A percentile compares a stretch with the other conserved stretches of the same genome.
phyloP scores from a whole-genome alignment of 2,113 vertebrate genomes.

The Orycteropus afer region DNA sequence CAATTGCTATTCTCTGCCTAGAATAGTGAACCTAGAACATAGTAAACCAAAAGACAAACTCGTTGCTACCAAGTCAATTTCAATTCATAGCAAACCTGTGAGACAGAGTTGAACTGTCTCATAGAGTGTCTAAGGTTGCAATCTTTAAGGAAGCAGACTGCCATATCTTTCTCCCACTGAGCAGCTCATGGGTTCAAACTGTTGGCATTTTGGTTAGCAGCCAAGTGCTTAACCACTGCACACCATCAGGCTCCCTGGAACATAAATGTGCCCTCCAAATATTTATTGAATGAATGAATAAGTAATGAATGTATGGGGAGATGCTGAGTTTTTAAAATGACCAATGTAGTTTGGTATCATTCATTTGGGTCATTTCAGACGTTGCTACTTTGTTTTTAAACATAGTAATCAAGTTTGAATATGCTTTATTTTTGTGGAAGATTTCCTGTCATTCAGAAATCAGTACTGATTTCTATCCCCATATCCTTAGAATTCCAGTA shows the following conservation, averaged over 20 bases:
- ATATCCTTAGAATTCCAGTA: constrained; percentile 18
- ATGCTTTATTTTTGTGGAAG: constrained; percentile 32
- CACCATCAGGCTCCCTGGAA: not conserved
- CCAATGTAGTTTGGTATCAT: constrained; percentile 13
- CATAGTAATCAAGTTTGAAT: not conserved
- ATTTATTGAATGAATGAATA: not conserved
- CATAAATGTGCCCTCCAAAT: not conserved
- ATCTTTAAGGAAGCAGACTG: not conserved
- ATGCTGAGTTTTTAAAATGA: constrained; percentile 43
- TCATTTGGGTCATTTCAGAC: constrained; percentile 49
- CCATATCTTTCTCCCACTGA: not conserved
- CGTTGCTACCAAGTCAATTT: too few relatives aligned
- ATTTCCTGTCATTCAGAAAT: constrained; percentile 19
- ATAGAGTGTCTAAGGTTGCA: not conserved
- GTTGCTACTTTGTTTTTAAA: constrained; percentile 46
- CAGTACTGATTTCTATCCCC: constrained; percentile 2
- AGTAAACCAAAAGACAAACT: too few relatives aligned
- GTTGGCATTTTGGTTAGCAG: not conserved
- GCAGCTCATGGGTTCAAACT: not conserved
- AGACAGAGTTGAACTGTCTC: too few relatives aligned
- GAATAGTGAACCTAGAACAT: not conserved
- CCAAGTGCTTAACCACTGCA: not conserved
- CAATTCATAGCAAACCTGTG: too few relatives aligned
- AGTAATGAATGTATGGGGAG: not conserved
- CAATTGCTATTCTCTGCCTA: not conserved